A percentile compares a stretch with the other conserved stretches of the same genome.
These are phyloP conservation scores for Scaptomyza montana DNA, from an alignment of 1,140 invertebrate species.

Conservation along the genomic window DNA sequence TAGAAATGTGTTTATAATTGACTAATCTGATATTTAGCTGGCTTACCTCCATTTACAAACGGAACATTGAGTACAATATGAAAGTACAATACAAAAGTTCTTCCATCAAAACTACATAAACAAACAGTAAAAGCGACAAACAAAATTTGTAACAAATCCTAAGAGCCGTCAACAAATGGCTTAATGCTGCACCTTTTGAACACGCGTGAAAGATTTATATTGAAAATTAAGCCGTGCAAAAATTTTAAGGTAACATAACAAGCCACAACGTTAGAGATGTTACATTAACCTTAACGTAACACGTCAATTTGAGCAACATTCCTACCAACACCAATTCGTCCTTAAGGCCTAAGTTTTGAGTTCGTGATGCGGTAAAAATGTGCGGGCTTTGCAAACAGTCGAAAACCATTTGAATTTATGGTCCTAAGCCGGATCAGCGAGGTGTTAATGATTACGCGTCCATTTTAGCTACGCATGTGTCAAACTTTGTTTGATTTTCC, in stretches of 20 bases:
- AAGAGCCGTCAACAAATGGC: conserved; percentile 24
- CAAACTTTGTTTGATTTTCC: conserved; percentile 15
- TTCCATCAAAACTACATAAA: conserved; percentile 43
- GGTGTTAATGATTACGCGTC: conserved; percentile 65
- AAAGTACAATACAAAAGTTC: conserved; percentile 50
- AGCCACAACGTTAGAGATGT: conserved; percentile 35
- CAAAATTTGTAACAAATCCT: conserved; percentile 25
- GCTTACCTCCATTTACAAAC: too few species aligned
- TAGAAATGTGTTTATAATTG: neutral
- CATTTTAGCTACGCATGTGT: conserved; percentile 44
- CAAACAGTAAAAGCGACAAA: conserved; percentile 4
- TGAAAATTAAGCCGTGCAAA: conserved; percentile 64
- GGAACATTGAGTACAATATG: conserved; percentile 15
- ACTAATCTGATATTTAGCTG: neutral
- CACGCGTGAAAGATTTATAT: conserved; percentile 59
- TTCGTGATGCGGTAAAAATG: conserved; percentile 23
- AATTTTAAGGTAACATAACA: conserved; percentile 57
- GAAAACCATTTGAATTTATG: conserved; percentile 37
- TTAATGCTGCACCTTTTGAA: conserved; percentile 37
- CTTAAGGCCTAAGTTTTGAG: neutral
- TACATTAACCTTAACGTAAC: conserved; percentile 40
- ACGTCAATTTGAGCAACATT: conserved; percentile 57
- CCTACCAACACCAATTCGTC: conserved; percentile 54
- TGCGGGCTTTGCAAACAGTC: conserved; percentile 30
- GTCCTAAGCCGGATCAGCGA: conserved; percentile 52